Evolutionary conservation across 2,888 invertebrate species (phyloP).

Genomic region (Parascotia fuliginaria): DNA sequence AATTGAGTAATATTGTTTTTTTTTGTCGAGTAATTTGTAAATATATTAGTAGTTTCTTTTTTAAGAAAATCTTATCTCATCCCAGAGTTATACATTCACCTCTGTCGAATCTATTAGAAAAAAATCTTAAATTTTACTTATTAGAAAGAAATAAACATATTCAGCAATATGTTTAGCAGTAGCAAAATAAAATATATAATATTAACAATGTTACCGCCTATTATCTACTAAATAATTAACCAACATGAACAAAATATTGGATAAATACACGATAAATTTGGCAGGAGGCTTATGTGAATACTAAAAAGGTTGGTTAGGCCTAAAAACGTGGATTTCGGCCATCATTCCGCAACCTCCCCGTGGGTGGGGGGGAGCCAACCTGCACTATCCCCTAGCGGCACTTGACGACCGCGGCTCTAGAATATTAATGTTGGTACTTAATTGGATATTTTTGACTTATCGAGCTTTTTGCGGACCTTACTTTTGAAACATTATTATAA

Average conservation of each 20-base stretch:
- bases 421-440: constrained; percentile 80
- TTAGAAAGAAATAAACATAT: background rate
- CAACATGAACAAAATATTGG: constrained; percentile 7
- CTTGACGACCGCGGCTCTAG: constrained; percentile 79
- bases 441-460: constrained; percentile 78
- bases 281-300: constrained; percentile 68
- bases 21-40: too few relatives aligned
- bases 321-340: constrained; percentile 79
- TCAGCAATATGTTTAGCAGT: too few relatives aligned
- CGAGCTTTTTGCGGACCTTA: constrained; percentile 51
- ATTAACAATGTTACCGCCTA: too few relatives aligned
- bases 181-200: too few relatives aligned
- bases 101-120: too few relatives aligned
- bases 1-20: too few relatives aligned
- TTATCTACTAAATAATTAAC: background rate
- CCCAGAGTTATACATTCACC: too few relatives aligned
- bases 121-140: too few relatives aligned
- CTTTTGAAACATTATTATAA: background rate
- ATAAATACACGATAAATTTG: constrained; percentile 55
- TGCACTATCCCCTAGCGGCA: constrained; percentile 73
- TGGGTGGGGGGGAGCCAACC: constrained; percentile 40
- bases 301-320: constrained; percentile 81
- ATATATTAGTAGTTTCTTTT: too few relatives aligned
- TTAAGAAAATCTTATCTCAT: too few relatives aligned
- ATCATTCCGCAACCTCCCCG: constrained; percentile 55